Percentiles rank a stretch among this genome's conserved stretches.
phyloP scores from a whole-genome alignment of 2,888 invertebrate species.

The Phlogophora meticulosa region DNA sequence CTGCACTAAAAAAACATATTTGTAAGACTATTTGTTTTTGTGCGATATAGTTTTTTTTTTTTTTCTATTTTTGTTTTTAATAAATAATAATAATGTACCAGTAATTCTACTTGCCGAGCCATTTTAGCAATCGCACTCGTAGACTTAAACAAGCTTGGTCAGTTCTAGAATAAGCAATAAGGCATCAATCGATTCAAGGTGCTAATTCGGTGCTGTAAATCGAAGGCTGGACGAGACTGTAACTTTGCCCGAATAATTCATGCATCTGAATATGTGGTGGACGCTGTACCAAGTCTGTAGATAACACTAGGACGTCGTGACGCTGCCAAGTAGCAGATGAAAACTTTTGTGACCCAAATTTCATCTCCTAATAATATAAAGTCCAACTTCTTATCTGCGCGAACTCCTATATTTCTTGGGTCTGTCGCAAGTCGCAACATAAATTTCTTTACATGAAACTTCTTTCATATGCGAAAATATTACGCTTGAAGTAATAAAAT shows the following conservation, averaged over 20 bases:
- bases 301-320: conserved; percentile 29
- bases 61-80: too few relatives aligned
- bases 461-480: conserved; percentile 20
- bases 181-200: conserved; percentile 30
- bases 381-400: conserved; percentile 38
- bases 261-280: conserved; percentile 37
- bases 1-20: too few relatives aligned
- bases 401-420: conserved; percentile 40
- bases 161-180: conserved; percentile 5
- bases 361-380: conserved; percentile 38
- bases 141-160: not conserved
- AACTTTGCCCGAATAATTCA: conserved; percentile 48
- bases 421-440: conserved; percentile 24
- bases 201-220: conserved; percentile 36
- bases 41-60: too few relatives aligned
- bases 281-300: conserved; percentile 30
- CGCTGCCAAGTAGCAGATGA: conserved; percentile 37
- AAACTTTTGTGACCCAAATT: conserved; percentile 45
- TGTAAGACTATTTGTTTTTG: too few relatives aligned
- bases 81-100: not conserved
- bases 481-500: conserved; percentile 20
- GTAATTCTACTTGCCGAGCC: not conserved
- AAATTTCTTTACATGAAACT: conserved; percentile 37
- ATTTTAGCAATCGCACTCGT: not conserved
- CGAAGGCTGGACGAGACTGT: conserved; percentile 26